Percentiles rank a stretch among this genome's conserved stretches.
These are phyloP conservation scores for Oikopleura vanhoeffeni DNA, from an alignment of 23 tunicate species.

Conservation along the genomic window DNA sequence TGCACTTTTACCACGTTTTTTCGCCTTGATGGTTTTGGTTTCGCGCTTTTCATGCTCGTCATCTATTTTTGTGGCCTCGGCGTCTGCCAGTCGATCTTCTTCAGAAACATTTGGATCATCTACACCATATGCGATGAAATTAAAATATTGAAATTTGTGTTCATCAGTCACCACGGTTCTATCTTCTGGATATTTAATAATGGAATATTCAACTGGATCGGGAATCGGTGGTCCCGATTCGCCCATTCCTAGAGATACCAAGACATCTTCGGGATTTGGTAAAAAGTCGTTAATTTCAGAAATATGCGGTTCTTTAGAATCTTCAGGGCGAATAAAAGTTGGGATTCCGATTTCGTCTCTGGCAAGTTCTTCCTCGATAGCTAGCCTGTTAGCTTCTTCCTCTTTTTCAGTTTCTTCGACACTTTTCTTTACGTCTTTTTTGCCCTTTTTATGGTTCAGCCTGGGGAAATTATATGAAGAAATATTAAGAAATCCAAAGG, in stretches of 20 bases:
- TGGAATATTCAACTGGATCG: background rate
- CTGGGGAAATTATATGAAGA: too few relatives aligned
- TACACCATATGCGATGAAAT: background rate
- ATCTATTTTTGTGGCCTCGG: background rate
- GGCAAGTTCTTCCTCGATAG: background rate
- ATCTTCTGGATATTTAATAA: background rate
- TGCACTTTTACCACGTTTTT: background rate
- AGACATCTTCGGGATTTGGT: background rate
- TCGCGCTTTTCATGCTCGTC: background rate
- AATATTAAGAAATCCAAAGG: too few relatives aligned
- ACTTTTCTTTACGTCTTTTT: background rate
- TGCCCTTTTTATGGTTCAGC: too few relatives aligned
- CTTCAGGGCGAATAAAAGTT: background rate
- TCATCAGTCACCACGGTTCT: background rate
- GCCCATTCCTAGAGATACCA: background rate
- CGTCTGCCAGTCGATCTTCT: background rate
- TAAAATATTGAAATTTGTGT: background rate
- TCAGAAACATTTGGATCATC: constrained; percentile 12
- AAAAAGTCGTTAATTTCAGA: background rate
- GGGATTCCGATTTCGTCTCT: background rate
- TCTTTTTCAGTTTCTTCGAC: background rate
- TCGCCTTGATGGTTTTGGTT: background rate
- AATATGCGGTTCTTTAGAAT: background rate
- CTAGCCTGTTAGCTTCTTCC: too few relatives aligned
- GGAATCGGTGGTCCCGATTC: background rate